phyloP scores from a whole-genome alignment of 2,888 invertebrate species.

The Melieria omissa region DNA sequence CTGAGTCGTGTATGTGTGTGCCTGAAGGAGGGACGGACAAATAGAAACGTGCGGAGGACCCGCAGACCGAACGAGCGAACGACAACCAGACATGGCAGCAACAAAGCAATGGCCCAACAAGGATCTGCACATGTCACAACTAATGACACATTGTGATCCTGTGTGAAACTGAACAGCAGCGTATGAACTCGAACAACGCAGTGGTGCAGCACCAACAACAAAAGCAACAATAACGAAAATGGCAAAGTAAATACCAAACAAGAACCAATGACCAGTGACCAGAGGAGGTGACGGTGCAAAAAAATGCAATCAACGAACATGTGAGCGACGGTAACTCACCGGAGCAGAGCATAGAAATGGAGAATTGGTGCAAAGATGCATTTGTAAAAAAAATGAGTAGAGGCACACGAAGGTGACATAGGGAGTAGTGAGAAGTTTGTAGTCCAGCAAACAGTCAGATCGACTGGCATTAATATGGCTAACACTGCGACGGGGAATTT shows the following conservation, averaged over 20 bases:
- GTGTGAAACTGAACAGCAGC: constrained; percentile 23
- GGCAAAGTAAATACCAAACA: not conserved
- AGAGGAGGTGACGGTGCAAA: not conserved
- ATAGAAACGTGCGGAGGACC: not conserved
- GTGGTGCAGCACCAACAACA: not conserved
- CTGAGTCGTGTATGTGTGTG: too few species aligned
- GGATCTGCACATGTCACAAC: constrained; percentile 39
- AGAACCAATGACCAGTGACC: too few species aligned
- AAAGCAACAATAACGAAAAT: constrained; percentile 20
- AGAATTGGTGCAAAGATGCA: too few species aligned
- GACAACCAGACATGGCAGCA: not conserved
- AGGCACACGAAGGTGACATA: too few species aligned
- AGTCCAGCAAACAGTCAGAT: too few species aligned
- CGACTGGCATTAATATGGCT: too few species aligned
- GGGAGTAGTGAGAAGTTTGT: too few species aligned
- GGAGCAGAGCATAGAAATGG: not conserved
- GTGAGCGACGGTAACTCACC: not conserved
- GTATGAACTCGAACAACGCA: not conserved
- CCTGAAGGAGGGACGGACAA: not conserved
- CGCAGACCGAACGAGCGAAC: not conserved
- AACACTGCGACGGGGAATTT: too few species aligned
- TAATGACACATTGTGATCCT: constrained; percentile 37
- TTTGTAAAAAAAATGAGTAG: too few species aligned
- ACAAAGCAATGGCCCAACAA: constrained; percentile 15
- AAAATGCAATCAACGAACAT: constrained; percentile 6